These are phyloP conservation scores for Zygothrica quintamaculata DNA, from an alignment of 2,888 invertebrate genomes.

Conservation along the genomic window DNA sequence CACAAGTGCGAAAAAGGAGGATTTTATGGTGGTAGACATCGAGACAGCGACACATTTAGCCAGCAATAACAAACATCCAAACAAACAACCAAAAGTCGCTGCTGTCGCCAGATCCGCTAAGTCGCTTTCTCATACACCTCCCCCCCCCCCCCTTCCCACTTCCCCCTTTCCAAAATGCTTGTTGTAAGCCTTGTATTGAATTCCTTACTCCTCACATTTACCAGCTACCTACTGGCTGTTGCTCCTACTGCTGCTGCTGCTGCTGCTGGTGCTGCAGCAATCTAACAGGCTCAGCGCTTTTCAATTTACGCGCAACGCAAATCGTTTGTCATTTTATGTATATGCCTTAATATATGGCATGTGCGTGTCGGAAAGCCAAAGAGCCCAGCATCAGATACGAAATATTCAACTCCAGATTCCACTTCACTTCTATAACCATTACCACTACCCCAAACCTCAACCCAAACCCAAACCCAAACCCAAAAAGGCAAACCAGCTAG, in stretches of 20 bases:
- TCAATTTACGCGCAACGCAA: slow-evolving; percentile 74
- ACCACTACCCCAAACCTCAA: slow-evolving; percentile 7
- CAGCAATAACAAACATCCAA: slow-evolving; percentile 63
- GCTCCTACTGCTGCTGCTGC: slow-evolving; percentile 12
- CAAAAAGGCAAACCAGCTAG: slow-evolving; percentile 58
- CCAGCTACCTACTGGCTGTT: slow-evolving; percentile 3
- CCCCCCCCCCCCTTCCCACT: not conserved
- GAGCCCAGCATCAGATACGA: slow-evolving; percentile 40
- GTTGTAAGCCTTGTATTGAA: not conserved
- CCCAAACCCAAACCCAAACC: slow-evolving; percentile 3
- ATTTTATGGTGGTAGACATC: not conserved
- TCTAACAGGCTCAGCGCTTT: slow-evolving; percentile 75
- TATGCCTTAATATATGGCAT: slow-evolving; percentile 74
- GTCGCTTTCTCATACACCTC: slow-evolving; percentile 11
- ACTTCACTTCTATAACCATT: not conserved
- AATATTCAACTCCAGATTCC: slow-evolving; percentile 3
- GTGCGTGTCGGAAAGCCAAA: slow-evolving; percentile 62
- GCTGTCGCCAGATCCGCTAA: slow-evolving; percentile 52
- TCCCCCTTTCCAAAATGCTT: not conserved
- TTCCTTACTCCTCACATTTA: not conserved
- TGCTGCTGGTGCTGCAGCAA: slow-evolving; percentile 34
- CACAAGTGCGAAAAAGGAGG: not conserved
- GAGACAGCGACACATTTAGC: slow-evolving; percentile 30
- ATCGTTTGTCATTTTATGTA: slow-evolving; percentile 78
- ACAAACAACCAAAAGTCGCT: slow-evolving; percentile 66